Percentiles rank a stretch among this genome's conserved stretches.
Evolutionary conservation across 2,888 invertebrate genomes (phyloP).

Genomic region (Harpagoxenus sublaevis): DNA sequence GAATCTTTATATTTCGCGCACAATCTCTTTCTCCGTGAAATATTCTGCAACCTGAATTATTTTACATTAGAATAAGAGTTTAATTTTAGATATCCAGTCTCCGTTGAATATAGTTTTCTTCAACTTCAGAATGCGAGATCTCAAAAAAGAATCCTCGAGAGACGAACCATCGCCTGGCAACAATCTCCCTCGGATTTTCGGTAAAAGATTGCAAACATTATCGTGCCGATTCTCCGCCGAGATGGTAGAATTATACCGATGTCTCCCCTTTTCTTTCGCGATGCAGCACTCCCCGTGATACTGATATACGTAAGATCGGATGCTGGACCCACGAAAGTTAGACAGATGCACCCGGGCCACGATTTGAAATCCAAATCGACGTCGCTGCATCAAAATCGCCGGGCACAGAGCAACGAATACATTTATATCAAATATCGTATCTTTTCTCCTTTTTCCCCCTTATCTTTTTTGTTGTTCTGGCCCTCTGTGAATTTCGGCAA

Average conservation of each 20-base stretch:
- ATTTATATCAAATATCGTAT: constrained; percentile 61
- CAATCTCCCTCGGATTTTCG: constrained; percentile 37
- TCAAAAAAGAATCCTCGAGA: neutral
- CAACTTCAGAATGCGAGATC: neutral
- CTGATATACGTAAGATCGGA: constrained; percentile 47
- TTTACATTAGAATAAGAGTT: neutral
- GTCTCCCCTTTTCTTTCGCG: constrained; percentile 40
- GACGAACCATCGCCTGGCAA: neutral
- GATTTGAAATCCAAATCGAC: constrained; percentile 77
- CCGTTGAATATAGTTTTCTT: too few relatives aligned
- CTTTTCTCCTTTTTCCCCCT: constrained; percentile 3
- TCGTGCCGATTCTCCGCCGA: neutral
- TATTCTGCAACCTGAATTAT: neutral
- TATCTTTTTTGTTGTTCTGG: neutral
- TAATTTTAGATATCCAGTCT: neutral
- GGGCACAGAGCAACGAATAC: constrained; percentile 66
- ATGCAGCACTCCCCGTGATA: constrained; percentile 54
- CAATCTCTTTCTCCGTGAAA: neutral
- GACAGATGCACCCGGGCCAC: constrained; percentile 78
- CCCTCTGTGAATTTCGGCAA: neutral
- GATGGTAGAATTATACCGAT: constrained; percentile 60
- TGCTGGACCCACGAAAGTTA: constrained; percentile 68
- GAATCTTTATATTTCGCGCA: constrained; percentile 54
- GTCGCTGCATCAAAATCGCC: constrained; percentile 74
- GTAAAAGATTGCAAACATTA: constrained; percentile 5